phyloP scores from a whole-genome alignment of 2,113 vertebrate species.

The Capreolus pygargus region DNA sequence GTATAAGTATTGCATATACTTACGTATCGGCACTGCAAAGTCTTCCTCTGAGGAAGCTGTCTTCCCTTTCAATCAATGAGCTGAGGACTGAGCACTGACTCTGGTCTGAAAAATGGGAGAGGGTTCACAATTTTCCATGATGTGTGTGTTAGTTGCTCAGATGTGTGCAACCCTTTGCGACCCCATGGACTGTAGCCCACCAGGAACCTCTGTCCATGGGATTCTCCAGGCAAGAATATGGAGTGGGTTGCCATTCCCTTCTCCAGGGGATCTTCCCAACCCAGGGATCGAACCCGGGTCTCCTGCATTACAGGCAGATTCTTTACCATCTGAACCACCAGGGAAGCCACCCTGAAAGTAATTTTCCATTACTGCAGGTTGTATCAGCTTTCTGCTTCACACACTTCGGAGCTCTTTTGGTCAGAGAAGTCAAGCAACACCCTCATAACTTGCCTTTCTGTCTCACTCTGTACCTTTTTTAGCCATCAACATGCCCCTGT shows the following conservation, averaged over 20 bases:
- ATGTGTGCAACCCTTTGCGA: background rate
- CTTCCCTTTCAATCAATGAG: background rate
- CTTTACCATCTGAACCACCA: background rate
- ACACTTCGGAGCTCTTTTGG: background rate
- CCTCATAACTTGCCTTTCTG: background rate
- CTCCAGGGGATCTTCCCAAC: background rate
- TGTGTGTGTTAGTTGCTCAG: background rate
- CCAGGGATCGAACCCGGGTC: background rate
- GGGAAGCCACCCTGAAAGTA: background rate
- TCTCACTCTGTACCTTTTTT: background rate
- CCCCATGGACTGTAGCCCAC: fast-evolving
- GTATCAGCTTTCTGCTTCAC: background rate
- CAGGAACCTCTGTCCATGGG: background rate
- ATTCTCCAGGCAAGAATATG: background rate
- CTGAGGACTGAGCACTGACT: background rate
- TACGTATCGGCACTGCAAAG: background rate
- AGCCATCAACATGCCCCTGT: background rate
- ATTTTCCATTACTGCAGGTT: background rate
- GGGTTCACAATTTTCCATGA: background rate
- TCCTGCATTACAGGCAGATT: background rate
- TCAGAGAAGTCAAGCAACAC: background rate
- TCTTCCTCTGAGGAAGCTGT: background rate
- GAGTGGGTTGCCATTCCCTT: background rate
- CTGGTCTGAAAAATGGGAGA: background rate
- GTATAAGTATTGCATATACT: background rate